These are phyloP conservation scores for Baronia brevicornis DNA, from an alignment of 2,888 invertebrate species.

Conservation along the genomic window DNA sequence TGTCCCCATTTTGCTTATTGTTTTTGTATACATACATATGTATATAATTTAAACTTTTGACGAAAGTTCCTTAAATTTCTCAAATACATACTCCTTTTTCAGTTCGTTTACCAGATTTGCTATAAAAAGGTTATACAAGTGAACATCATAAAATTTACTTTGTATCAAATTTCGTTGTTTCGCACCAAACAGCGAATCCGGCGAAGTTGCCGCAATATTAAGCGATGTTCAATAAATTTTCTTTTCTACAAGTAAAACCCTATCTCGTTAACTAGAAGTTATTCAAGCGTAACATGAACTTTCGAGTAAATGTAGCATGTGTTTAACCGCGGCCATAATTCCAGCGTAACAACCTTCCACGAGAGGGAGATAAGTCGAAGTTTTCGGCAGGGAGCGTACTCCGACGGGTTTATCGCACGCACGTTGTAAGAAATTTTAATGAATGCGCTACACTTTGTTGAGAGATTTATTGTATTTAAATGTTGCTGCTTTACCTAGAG, in stretches of 20 bases:
- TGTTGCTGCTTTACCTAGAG: constrained; percentile 26
- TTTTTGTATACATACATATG: too few species aligned
- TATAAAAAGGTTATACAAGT: too few species aligned
- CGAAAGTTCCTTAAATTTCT: too few species aligned
- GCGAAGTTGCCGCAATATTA: too few species aligned
- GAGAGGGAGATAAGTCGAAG: constrained; percentile 71
- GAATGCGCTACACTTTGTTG: constrained; percentile 50
- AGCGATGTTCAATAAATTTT: constrained; percentile 3
- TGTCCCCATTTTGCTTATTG: too few species aligned
- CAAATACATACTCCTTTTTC: too few species aligned
- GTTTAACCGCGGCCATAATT: constrained; percentile 70
- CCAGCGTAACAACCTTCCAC: constrained; percentile 66
- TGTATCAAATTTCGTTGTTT: too few species aligned
- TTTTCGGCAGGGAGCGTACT: constrained; percentile 56
- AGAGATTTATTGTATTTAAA: constrained; percentile 42
- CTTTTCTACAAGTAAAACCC: constrained; percentile 32
- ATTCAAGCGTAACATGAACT: constrained; percentile 65
- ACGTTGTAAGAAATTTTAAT: constrained; percentile 68
- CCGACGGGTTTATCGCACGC: constrained; percentile 62
- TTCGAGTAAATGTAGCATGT: constrained; percentile 73
- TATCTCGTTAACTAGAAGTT: constrained; percentile 53
- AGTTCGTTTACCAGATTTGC: too few species aligned
- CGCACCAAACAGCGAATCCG: too few species aligned
- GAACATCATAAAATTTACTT: too few species aligned
- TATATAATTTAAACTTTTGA: too few species aligned